These are phyloP conservation scores for Propithecus perrieri DNA, from an alignment of 2,797 vertebrate species.

Conservation along the genomic window DNA sequence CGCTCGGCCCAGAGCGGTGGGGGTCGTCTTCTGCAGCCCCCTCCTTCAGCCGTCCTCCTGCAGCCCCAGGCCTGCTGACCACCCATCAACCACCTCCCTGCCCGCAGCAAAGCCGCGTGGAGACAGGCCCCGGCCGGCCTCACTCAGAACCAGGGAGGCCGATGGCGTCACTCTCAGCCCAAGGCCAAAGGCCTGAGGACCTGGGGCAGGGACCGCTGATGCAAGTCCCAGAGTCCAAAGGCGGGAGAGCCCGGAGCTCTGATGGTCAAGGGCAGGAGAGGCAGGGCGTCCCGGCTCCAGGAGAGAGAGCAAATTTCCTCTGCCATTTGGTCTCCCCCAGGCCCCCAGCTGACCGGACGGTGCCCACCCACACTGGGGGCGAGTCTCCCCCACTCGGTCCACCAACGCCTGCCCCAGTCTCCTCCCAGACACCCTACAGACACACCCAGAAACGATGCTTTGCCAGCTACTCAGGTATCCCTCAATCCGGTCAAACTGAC, in stretches of 20 bases:
- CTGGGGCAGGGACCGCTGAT: not conserved
- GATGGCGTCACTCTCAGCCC: too few species aligned
- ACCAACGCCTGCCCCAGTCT: not conserved
- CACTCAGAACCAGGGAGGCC: not conserved
- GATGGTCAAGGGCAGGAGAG: not conserved
- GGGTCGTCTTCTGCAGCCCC: accelerated
- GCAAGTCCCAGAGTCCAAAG: not conserved
- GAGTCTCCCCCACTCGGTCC: not conserved
- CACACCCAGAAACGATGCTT: not conserved
- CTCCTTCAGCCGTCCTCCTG: too few species aligned
- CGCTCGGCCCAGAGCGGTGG: not conserved
- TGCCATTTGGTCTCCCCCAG: not conserved
- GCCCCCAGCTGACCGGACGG: not conserved
- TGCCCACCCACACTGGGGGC: not conserved
- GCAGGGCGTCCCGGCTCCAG: not conserved
- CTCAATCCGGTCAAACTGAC: not conserved
- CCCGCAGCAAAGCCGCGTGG: not conserved
- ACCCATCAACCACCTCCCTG: not conserved
- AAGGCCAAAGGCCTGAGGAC: not conserved
- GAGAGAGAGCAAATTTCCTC: not conserved
- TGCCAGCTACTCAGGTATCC: not conserved
- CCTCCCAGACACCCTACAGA: not conserved
- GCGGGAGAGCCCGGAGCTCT: not conserved
- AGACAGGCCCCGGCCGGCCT: not conserved
- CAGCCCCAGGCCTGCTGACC: not conserved